phyloP scores from a whole-genome alignment of 2,888 invertebrate species.

The Reticulitermes lucifugus region DNA sequence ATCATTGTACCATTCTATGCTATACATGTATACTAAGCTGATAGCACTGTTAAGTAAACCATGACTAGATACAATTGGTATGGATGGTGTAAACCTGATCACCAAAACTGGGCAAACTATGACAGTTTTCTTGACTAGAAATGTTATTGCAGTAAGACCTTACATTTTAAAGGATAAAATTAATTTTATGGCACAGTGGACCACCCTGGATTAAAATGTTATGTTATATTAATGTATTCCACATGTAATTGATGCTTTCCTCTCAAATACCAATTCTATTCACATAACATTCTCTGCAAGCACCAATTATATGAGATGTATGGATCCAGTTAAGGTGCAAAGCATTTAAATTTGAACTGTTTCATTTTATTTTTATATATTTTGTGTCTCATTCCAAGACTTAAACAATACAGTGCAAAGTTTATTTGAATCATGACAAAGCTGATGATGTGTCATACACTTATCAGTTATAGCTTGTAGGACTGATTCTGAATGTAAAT shows the following conservation, averaged over 20 bases:
- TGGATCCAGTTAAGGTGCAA: not conserved
- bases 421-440: constrained; percentile 4
- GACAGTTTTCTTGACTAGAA: no score
- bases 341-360: not conserved
- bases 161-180: no score
- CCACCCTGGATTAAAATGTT: not conserved
- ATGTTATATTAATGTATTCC: not conserved
- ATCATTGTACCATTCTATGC: not conserved
- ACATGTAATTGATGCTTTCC: not conserved
- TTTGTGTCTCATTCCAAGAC: not conserved
- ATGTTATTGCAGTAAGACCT: no score
- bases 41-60: no score
- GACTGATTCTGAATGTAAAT: not conserved
- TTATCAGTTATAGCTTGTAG: not conserved
- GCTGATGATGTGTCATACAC: not conserved
- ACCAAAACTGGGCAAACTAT: no score
- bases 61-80: no score
- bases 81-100: no score
- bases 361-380: not conserved
- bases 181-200: not conserved
- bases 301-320: not conserved
- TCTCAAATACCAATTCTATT: not conserved
- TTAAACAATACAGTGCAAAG: not conserved
- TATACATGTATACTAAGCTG: not conserved
- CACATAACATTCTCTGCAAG: not conserved